Evolutionary conservation across 2,888 invertebrate genomes (phyloP).

Genomic region (Agrilus biguttatus): DNA sequence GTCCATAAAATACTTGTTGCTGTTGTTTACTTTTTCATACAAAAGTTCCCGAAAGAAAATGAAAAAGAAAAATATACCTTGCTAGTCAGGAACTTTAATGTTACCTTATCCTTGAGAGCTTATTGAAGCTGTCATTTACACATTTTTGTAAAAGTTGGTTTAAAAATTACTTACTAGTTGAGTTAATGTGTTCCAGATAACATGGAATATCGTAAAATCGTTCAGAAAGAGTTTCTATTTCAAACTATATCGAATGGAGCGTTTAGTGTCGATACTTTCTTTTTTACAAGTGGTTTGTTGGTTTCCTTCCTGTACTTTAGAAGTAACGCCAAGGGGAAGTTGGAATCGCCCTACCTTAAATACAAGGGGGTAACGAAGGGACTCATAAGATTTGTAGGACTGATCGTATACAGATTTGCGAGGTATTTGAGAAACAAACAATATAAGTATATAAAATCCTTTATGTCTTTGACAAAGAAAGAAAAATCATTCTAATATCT

Average conservation of each 20-base stretch:
- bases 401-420: slow-evolving; percentile 63
- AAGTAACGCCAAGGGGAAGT: slow-evolving; percentile 56
- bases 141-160: neutral
- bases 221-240: slow-evolving; percentile 65
- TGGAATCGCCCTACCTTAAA: slow-evolving; percentile 47
- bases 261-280: slow-evolving; percentile 71
- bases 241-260: slow-evolving; percentile 68
- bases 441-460: neutral
- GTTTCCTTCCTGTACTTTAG: slow-evolving; percentile 78
- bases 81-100: no score
- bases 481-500: no score
- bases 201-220: slow-evolving; percentile 53
- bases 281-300: slow-evolving; percentile 65
- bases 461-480: no score
- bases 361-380: slow-evolving; percentile 48
- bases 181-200: slow-evolving; percentile 39
- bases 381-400: slow-evolving; percentile 56
- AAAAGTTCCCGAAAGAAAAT: no score
- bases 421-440: slow-evolving; percentile 33
- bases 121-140: neutral
- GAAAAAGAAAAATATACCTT: no score
- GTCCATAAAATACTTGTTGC: no score
- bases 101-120: neutral
- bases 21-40: no score
- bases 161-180: neutral